phyloP scores from a whole-genome alignment of 2,113 vertebrate species.

The Sialia sialis region DNA sequence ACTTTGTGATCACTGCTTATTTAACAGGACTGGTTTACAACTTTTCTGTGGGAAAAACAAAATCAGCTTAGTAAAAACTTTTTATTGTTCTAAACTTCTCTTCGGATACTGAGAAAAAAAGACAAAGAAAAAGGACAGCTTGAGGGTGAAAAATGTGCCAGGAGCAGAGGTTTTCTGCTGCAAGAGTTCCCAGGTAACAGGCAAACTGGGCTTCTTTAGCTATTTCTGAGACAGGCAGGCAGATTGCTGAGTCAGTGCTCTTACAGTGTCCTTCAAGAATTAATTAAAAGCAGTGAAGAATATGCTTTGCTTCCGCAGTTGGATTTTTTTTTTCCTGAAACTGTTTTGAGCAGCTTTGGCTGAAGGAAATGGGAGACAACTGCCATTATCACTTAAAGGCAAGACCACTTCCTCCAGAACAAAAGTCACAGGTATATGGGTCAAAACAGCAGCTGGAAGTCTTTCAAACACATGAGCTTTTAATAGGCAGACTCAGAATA shows the following conservation, averaged over 20 bases:
- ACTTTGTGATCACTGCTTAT: neutral
- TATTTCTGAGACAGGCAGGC: neutral
- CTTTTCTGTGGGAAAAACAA: neutral
- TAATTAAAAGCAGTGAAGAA: neutral
- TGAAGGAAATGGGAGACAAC: constrained; percentile 13
- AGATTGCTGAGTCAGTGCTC: constrained; percentile 30
- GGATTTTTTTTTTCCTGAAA: neutral
- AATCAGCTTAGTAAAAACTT: neutral
- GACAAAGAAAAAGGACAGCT: neutral
- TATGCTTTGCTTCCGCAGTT: neutral
- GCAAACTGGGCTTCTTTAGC: neutral
- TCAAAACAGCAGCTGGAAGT: neutral
- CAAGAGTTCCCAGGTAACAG: neutral
- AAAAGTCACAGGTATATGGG: constrained; percentile 24
- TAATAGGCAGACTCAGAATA: neutral
- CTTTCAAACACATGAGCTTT: neutral
- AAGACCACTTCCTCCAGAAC: constrained; percentile 21
- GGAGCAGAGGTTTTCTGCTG: neutral
- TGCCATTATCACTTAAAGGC: neutral
- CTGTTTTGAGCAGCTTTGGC: neutral
- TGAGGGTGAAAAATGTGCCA: neutral
- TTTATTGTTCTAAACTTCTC: neutral
- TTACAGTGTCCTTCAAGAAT: neutral
- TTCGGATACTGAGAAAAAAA: neutral
- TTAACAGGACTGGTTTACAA: neutral